phyloP scores from a whole-genome alignment of 2,888 invertebrate species.

The Alcis repandata region DNA sequence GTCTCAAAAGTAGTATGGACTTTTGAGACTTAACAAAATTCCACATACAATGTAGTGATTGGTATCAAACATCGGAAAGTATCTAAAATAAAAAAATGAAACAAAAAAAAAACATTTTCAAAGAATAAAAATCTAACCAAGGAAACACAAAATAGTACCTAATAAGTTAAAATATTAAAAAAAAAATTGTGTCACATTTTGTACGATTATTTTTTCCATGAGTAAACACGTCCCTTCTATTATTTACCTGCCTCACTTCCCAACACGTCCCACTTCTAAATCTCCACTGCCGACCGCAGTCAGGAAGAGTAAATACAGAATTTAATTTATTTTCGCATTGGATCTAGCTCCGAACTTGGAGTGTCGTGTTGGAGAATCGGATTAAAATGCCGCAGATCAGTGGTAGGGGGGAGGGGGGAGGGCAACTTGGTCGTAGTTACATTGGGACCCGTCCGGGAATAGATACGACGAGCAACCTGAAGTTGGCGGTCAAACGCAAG shows the following conservation, averaged over 20 bases:
- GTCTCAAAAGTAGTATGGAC: too few relatives aligned
- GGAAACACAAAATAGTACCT: too few relatives aligned
- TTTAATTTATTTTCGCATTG: slow-evolving; percentile 34
- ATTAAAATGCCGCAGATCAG: slow-evolving; percentile 29
- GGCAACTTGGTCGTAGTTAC: background rate
- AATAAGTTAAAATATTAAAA: too few relatives aligned
- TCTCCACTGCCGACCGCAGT: slow-evolving; percentile 15
- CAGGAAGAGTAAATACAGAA: slow-evolving; percentile 31
- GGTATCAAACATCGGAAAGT: too few relatives aligned
- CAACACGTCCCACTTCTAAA: slow-evolving; percentile 5
- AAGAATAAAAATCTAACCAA: background rate
- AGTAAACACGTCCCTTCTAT: too few relatives aligned
- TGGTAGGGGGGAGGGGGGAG: background rate
- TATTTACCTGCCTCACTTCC: background rate
- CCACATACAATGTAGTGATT: too few relatives aligned
- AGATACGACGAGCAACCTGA: too few relatives aligned
- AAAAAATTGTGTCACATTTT: too few relatives aligned
- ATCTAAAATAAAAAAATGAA: too few relatives aligned
- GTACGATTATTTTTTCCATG: too few relatives aligned
- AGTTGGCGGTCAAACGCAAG: too few relatives aligned
- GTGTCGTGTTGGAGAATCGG: slow-evolving; percentile 30
- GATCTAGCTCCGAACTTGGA: slow-evolving; percentile 12
- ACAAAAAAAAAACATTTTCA: background rate
- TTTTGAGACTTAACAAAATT: too few relatives aligned
- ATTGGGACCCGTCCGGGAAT: background rate